These are phyloP conservation scores for Thamnophis sirtalis DNA, from an alignment of 2,113 vertebrate genomes.

Conservation along the genomic window DNA sequence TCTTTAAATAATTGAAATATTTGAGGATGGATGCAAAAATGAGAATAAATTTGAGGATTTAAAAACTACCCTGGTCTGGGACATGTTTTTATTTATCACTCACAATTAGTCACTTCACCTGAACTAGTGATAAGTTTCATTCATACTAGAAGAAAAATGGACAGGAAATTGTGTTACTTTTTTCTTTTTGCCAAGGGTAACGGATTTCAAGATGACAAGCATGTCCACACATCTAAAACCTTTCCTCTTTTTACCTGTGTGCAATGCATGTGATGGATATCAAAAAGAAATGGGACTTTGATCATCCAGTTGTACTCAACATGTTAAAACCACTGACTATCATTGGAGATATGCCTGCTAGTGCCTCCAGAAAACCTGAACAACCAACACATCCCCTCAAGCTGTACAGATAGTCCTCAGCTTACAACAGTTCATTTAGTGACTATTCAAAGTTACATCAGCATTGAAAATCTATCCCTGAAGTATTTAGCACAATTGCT, in stretches of 20 bases:
- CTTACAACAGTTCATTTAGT: no score
- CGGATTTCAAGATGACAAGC: background rate
- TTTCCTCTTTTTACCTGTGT: background rate
- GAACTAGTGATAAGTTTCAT: background rate
- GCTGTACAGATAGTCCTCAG: background rate
- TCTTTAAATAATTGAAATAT: background rate
- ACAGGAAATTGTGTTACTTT: background rate
- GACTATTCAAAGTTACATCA: no score
- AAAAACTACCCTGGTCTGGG: background rate
- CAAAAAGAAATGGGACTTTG: background rate
- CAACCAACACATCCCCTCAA: background rate
- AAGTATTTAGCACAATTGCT: background rate
- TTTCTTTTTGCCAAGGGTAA: background rate
- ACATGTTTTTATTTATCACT: background rate
- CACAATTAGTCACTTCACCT: background rate
- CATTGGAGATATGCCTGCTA: background rate
- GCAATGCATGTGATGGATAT: background rate
- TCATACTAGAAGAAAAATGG: background rate
- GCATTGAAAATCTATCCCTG: background rate
- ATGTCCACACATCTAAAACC: background rate
- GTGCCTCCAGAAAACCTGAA: background rate
- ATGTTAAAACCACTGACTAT: background rate
- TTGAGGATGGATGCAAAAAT: background rate
- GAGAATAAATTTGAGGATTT: background rate
- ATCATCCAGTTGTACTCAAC: background rate